Percentiles rank a stretch among this genome's conserved stretches.
Conservation (phyloP, 2,797 vertebrate genomes). For the Sarcophilus harrisii region DNA sequence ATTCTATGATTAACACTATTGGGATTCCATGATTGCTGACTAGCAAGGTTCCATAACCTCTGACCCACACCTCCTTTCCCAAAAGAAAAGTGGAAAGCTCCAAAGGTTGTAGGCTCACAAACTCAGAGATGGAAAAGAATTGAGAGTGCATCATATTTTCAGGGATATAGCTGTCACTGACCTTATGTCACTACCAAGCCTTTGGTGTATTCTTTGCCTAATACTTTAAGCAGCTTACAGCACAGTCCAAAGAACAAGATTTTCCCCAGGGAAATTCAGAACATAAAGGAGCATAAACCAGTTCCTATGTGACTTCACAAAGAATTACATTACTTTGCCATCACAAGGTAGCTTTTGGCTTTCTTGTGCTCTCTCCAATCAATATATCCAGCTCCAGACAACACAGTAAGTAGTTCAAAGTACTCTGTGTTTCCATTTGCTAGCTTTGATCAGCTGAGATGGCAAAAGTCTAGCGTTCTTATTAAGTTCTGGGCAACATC, state of each 20-base stretch:
- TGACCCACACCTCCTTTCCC: not conserved
- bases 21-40: not conserved
- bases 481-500: not conserved
- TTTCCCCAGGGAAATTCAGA: not conserved
- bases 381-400: not conserved
- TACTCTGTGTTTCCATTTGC: not conserved
- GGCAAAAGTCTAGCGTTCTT: not conserved
- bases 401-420: not conserved
- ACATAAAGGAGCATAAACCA: not conserved
- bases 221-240: not conserved
- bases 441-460: not conserved
- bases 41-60: not conserved
- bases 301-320: not conserved
- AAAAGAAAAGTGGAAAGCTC: not conserved
- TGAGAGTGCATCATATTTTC: not conserved
- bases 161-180: not conserved
- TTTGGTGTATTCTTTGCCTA: not conserved
- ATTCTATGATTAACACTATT: not conserved
- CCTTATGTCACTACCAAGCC: not conserved
- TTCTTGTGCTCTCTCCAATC: not conserved
- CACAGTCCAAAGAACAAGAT: not conserved
- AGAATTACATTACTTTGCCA: not conserved
- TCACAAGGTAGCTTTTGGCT: not conserved
- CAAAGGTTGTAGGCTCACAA: not conserved
- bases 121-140: not conserved